These are phyloP conservation scores for Aegotheles bennettii DNA, from an alignment of 2,113 vertebrate species.

Conservation along the genomic window DNA sequence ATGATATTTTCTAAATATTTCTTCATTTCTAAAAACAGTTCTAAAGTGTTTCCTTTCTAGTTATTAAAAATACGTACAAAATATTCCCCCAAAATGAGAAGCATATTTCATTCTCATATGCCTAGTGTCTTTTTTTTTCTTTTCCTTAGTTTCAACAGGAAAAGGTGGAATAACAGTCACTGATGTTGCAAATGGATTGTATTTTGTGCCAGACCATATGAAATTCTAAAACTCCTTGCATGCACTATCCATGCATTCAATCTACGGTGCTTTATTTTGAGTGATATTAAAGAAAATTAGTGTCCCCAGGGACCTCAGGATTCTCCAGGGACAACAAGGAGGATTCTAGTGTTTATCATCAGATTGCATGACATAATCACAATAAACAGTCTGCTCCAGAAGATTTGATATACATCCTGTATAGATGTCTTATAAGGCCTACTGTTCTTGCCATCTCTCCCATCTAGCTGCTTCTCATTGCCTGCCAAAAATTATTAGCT, in stretches of 20 bases:
- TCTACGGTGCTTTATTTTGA: not conserved
- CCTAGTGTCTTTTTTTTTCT: not conserved
- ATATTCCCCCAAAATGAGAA: not conserved
- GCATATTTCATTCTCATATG: not conserved
- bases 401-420: not conserved
- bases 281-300: not conserved
- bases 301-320: not conserved
- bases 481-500: conserved; percentile 24
- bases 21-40: not conserved
- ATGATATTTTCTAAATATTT: not conserved
- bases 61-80: not conserved
- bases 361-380: not conserved
- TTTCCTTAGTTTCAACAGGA: not conserved
- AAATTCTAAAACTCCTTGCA: not conserved
- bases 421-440: not conserved
- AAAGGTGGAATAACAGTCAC: not conserved
- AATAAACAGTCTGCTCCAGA: not conserved
- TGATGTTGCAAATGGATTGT: not conserved
- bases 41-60: not conserved
- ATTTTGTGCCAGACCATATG: not conserved
- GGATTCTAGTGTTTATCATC: not conserved
- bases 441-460: not conserved
- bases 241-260: not conserved
- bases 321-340: too few relatives aligned
- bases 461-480: not conserved